Base-by-base conservation (phyloP, 2,888 invertebrate genomes). In the Eucriotettix oculatus region DNA sequence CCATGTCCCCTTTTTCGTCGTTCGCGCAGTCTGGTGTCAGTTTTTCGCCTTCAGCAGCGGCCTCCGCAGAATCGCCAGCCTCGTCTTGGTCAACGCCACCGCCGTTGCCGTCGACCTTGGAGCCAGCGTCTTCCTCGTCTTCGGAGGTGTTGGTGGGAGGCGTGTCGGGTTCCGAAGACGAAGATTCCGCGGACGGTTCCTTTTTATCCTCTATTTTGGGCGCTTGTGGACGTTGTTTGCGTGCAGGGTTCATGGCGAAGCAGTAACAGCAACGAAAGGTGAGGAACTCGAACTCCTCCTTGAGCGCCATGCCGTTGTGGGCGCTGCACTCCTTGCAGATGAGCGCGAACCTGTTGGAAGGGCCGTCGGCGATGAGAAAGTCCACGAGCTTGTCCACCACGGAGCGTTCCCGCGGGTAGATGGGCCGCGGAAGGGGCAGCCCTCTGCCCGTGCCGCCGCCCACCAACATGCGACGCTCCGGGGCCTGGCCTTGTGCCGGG, bases 341-440 rank as follows among this genome's bases (percentile, higher is more conserved):
- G 65, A 99, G 82, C 17, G 98, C 99, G 77, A 88, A 98, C 67
- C 97, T 84, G 74, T 94, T 90, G 63, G 85, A 84, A 40, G 97
- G 96, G 0, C 97, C 98, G 72, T 99, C 98, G 53, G 95, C 96
- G 53, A 98, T 84, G 63, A 99, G 75, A 71, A 90, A 94, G 72
- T 99, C 98, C 16, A 99, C 86, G 68, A 98, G 78, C 69, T 88
- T 87, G 73, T 97, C 97, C 64, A 96, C 72, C 43, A 87, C 82
- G 10, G 86, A 83, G 62, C 93, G 83, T 64, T 91, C 83, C 63
- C 80, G 79, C 10, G 87, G 84, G 60, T 87, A 73, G 66, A 93
- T 76, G 12, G 88, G 86, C 29, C 90, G 78, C 40, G 86, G 83
- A 64, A 86, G 77, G 56, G 79, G 79, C 57, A 78, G 76, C 5